Evolutionary conservation across 1,140 invertebrate species (phyloP), one percentile per base, ranked within the genome.

Genomic region (Watersipora subatra): DNA sequence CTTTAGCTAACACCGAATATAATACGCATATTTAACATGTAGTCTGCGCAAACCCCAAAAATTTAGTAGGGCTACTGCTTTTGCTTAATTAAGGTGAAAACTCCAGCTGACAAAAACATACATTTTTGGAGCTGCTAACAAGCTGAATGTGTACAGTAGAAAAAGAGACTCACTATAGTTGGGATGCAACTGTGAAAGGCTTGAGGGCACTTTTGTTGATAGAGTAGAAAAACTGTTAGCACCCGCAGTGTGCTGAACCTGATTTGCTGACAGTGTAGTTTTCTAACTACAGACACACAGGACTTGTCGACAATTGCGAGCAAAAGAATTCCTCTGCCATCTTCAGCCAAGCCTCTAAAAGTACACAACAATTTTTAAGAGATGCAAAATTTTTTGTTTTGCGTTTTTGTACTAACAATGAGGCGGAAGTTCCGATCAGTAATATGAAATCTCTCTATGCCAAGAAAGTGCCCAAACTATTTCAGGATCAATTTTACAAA

Each of bases 171-270:
- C 20, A 65, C 20, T 24, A 19, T 26, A 64, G 24, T 7, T 12
- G 26, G 28, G 46, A 26, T 34, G 34, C 62, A 30, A 20, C 62
- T 64, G 61, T 79, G 77, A 58, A 79, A 78, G 0, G 75, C 73
- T 12, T 71, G 69, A 7, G 78, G 76, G 55, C 72, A 75, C 65
- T 76, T 73, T 65, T 78, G 78, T 64, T 71, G 76, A 26, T 73
- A 75, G 0, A 78, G 69, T 55, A 78, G 64, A 71, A 79, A 72
- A 56, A 76, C 70, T 25, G 65, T 69, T 20, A 77, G 57, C 17
- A 78, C 71, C 56, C 71, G 72, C 25, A 77, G 69, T 15, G 70
- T 69, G 26, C 70, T 69, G 26, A 73, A 67, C 22, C 74, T 62
- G 1, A 76, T 69, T 12, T 66, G 64, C 7, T 67, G 55, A 61